Conservation (phyloP, 2,113 vertebrate species). For the Porphyrio hochstetteri region DNA sequence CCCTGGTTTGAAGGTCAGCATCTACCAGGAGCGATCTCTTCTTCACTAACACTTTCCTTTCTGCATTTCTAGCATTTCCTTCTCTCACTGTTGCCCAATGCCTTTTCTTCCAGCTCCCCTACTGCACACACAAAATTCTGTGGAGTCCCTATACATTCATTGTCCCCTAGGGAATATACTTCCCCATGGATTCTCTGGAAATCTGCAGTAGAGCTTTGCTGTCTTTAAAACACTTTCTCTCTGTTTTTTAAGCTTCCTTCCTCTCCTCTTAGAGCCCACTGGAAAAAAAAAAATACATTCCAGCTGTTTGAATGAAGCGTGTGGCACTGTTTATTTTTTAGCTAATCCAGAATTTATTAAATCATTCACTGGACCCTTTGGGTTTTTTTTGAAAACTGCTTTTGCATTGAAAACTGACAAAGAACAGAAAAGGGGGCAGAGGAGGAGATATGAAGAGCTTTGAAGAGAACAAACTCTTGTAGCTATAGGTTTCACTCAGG, state of each 20-base stretch:
- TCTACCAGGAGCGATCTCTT: background rate
- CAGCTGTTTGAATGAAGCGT: conserved; percentile 16
- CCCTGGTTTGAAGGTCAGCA: background rate
- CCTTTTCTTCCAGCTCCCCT: background rate
- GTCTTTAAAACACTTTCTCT: background rate
- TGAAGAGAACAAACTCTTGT: background rate
- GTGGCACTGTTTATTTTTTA: background rate
- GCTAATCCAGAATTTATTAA: conserved; percentile 12
- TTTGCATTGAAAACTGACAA: conserved; percentile 16
- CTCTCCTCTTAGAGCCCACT: background rate
- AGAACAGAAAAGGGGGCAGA: background rate
- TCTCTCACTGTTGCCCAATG: background rate
- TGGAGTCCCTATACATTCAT: background rate
- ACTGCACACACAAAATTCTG: background rate
- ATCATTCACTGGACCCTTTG: background rate
- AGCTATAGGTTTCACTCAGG: background rate
- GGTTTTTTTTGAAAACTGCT: background rate
- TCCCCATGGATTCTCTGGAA: background rate
- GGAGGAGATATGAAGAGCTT: background rate
- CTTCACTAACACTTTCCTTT: background rate
- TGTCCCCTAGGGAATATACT: background rate
- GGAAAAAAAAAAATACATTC: background rate
- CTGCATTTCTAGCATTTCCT: background rate
- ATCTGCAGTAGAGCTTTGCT: background rate
- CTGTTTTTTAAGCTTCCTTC: background rate